Conservation (phyloP, 2,888 invertebrate genomes). For the Clistopyga incitator region DNA sequence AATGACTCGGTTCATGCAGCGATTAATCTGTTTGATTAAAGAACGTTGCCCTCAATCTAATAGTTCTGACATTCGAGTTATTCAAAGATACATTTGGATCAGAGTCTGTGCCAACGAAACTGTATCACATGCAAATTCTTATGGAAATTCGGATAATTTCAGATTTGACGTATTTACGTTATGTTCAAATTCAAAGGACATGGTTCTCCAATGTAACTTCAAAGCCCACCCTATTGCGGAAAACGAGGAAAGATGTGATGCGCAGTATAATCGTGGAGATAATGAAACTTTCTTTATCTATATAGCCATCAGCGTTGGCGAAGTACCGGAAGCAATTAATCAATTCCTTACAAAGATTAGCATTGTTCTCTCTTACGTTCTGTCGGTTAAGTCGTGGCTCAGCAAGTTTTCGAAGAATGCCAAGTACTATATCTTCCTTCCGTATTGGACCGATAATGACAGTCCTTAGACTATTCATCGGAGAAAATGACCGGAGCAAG, state of each 20-base stretch:
- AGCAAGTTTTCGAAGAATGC: slow-evolving; percentile 16
- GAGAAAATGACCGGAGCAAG: slow-evolving; percentile 29
- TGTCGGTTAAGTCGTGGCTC: slow-evolving; percentile 8
- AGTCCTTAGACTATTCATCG: neutral
- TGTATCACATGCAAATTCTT: too few species aligned
- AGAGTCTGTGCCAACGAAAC: too few species aligned
- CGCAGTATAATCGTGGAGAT: neutral
- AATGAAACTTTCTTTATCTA: slow-evolving; percentile 14
- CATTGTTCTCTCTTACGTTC: slow-evolving; percentile 17
- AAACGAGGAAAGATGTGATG: neutral
- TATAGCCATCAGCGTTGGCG: neutral
- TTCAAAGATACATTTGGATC: too few species aligned
- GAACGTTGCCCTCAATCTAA: too few species aligned
- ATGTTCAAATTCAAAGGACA: neutral
- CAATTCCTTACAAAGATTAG: slow-evolving; percentile 10
- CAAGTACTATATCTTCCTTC: slow-evolving; percentile 10
- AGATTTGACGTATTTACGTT: neutral
- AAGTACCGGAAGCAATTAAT: slow-evolving; percentile 11
- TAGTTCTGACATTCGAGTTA: too few species aligned
- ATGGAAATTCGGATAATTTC: neutral
- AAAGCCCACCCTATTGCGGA: neutral
- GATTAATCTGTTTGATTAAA: too few species aligned
- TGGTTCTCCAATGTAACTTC: neutral
- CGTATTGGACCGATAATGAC: slow-evolving; percentile 29
- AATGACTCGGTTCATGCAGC: too few species aligned